Percentiles rank a stretch among this genome's conserved stretches.
phyloP scores from a whole-genome alignment of 2,888 invertebrate genomes.

The Zygothrica quintamaculata region DNA sequence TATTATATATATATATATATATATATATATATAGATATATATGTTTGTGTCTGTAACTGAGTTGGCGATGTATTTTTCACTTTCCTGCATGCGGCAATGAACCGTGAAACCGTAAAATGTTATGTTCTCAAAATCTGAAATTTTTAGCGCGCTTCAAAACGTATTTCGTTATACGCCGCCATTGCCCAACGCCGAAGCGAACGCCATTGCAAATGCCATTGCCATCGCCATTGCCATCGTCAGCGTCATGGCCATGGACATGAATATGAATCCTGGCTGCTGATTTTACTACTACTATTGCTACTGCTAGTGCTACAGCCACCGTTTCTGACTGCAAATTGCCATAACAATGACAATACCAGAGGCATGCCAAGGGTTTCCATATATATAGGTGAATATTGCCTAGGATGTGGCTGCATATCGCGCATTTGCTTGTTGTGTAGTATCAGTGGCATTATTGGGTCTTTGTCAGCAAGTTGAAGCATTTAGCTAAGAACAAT shows the following conservation, averaged over 20 bases:
- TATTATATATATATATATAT: too few species aligned
- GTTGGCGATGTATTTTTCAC: conserved; percentile 68
- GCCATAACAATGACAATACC: too few species aligned
- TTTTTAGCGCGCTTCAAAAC: conserved; percentile 80
- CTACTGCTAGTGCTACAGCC: conserved; percentile 9
- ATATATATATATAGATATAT: conserved; percentile 4
- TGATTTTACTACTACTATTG: not conserved
- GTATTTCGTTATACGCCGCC: conserved; percentile 21
- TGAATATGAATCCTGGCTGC: not conserved
- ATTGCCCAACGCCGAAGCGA: too few species aligned
- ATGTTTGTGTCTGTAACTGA: conserved; percentile 19
- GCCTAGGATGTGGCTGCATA: conserved; percentile 28
- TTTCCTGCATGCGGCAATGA: conserved; percentile 79
- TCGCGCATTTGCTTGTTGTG: conserved; percentile 5
- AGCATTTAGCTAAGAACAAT: not conserved
- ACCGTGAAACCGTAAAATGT: conserved; percentile 82
- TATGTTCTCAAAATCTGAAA: conserved; percentile 81
- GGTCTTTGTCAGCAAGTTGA: not conserved
- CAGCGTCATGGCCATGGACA: not conserved
- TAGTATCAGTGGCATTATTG: conserved; percentile 1
- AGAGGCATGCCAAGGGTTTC: conserved; percentile 8
- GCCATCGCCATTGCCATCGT: not conserved
- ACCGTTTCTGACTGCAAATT: conserved; percentile 7
- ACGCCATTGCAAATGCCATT: not conserved
- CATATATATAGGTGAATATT: conserved; percentile 51